Percentiles rank a stretch among this genome's conserved stretches.
These are phyloP conservation scores for Echinops telfairi DNA, from an alignment of 2,113 vertebrate genomes.

Conservation along the genomic window DNA sequence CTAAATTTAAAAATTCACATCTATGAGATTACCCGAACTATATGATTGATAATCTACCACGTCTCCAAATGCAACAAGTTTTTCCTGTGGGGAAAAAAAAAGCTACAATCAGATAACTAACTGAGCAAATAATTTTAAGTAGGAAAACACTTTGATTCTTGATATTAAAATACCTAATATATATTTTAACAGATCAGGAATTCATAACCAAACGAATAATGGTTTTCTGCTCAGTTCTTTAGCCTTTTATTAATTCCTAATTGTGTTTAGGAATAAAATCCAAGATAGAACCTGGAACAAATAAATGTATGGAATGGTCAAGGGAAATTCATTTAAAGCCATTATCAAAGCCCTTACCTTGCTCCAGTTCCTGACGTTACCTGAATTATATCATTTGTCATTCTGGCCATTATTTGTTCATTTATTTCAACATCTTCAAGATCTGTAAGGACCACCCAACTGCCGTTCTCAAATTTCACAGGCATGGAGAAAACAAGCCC, in stretches of 20 bases:
- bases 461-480: conserved; percentile 89
- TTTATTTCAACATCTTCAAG: conserved; percentile 81
- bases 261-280: conserved; percentile 12
- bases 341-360: background rate
- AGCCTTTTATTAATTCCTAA: conserved; percentile 2
- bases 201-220: background rate
- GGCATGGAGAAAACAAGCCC: conserved; percentile 93
- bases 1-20: background rate
- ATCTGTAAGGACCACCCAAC: conserved; percentile 87
- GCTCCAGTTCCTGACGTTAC: conserved; percentile 80
- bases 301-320: background rate
- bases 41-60: conserved; percentile 43
- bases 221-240: background rate
- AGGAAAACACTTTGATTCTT: conserved; percentile 33
- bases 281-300: conserved; percentile 11
- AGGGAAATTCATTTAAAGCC: background rate
- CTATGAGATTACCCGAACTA: conserved; percentile 73
- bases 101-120: conserved; percentile 63
- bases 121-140: conserved; percentile 35
- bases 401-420: conserved; percentile 82
- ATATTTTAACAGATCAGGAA: conserved; percentile 42
- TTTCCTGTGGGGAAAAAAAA: conserved; percentile 83
- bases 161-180: conserved; percentile 31
- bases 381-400: conserved; percentile 87
- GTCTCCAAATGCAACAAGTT: conserved; percentile 85